phyloP scores from a whole-genome alignment of 2,797 vertebrate genomes.

The Helostoma temminkii region DNA sequence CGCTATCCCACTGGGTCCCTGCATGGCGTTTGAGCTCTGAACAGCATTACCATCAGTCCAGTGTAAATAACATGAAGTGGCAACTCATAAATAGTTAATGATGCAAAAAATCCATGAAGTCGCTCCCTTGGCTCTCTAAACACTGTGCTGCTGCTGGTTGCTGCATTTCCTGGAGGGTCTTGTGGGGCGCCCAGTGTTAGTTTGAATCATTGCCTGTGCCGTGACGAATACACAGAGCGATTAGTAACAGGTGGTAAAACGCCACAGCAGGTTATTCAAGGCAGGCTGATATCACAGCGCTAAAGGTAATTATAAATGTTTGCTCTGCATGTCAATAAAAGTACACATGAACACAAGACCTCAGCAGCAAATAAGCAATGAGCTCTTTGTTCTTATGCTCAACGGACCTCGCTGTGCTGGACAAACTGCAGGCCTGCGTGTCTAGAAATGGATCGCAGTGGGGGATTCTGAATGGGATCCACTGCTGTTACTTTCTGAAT shows the following conservation, averaged over 20 bases:
- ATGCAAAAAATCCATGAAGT: conserved; percentile 87
- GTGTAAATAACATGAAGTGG: conserved; percentile 95
- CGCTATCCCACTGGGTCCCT: conserved; percentile 70
- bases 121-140: conserved; percentile 69
- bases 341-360: conserved; percentile 54
- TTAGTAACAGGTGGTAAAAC: conserved; percentile 86
- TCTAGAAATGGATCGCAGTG: conserved; percentile 57
- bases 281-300: conserved; percentile 66
- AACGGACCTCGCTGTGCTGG: conserved; percentile 62
- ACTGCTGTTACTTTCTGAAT: conserved; percentile 61
- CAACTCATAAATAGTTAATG: conserved; percentile 95
- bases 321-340: conserved; percentile 66
- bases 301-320: conserved; percentile 71
- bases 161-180: conserved; percentile 74
- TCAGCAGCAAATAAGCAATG: conserved; percentile 38
- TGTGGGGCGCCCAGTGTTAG: conserved; percentile 67
- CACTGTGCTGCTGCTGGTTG: conserved; percentile 55
- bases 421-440: conserved; percentile 55
- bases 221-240: conserved; percentile 78
- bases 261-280: conserved; percentile 69
- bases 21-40: conserved; percentile 85
- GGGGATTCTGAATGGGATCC: conserved; percentile 59
- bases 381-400: conserved; percentile 64
- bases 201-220: conserved; percentile 78
- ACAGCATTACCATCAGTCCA: conserved; percentile 89